A percentile compares a stretch with the other conserved stretches of the same genome.
Evolutionary conservation across 2,888 invertebrate species (phyloP).

Genomic region (Plagodis pulveraria): DNA sequence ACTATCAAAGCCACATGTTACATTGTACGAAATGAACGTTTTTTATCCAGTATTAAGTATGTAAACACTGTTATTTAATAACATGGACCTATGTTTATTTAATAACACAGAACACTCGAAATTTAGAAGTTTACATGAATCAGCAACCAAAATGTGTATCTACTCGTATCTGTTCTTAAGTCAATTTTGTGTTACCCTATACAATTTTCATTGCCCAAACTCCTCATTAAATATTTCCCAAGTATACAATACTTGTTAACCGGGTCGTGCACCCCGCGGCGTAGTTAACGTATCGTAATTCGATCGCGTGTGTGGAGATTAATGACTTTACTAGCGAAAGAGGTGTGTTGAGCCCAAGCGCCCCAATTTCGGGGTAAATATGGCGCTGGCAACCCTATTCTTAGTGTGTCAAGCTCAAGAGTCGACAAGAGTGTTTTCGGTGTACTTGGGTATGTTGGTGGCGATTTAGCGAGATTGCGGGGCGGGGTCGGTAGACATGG

Average conservation of each 20-base stretch:
- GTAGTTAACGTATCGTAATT: conserved; percentile 43
- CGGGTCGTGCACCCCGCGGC: conserved; percentile 35
- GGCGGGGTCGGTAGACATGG: conserved; percentile 13
- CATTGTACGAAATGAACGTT: no score
- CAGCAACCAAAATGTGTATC: no score
- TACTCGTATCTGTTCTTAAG: no score
- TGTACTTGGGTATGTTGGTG: conserved; percentile 34
- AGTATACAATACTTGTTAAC: conserved; percentile 18
- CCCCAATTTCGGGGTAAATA: conserved; percentile 37
- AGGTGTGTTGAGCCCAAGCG: conserved; percentile 42
- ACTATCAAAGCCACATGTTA: no score
- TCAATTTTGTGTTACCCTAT: no score
- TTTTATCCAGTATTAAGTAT: no score
- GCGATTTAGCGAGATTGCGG: conserved; percentile 18
- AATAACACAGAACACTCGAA: no score
- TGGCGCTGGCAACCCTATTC: conserved; percentile 35
- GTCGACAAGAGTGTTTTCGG: conserved; percentile 32
- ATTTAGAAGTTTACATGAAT: no score
- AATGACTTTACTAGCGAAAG: conserved; percentile 48
- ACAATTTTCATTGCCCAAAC: no score
- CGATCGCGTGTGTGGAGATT: conserved; percentile 50
- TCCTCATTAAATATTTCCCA: conserved; percentile 1
- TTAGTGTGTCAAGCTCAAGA: conserved; percentile 32
- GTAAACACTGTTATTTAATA: no score
- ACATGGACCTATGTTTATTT: no score